Evolutionary conservation across 2,113 vertebrate genomes (phyloP).

Genomic region (Todiramphus chloris): DNA sequence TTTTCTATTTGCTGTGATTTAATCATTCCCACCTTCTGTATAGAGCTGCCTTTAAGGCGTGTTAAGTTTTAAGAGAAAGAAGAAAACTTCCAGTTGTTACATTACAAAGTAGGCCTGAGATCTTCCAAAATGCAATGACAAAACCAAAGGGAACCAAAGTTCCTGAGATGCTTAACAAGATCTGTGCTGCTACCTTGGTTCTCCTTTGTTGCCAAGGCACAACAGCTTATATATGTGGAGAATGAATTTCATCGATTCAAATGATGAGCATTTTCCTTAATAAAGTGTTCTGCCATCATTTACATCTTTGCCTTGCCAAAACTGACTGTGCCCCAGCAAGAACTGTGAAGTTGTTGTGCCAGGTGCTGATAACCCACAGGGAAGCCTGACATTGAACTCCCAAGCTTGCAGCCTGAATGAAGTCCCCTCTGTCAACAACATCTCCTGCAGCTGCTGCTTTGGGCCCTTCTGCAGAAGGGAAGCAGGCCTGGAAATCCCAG

Average conservation of each 20-base stretch:
- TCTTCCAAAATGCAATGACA: background rate
- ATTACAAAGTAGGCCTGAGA: background rate
- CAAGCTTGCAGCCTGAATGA: background rate
- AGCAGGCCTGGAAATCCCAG: background rate
- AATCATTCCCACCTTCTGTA: background rate
- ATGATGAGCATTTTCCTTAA: background rate
- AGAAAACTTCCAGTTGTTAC: background rate
- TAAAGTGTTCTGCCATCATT: background rate
- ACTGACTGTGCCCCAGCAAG: background rate
- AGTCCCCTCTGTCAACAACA: background rate
- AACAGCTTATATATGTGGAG: fast-evolving
- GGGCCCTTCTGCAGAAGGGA: background rate
- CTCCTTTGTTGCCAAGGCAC: background rate
- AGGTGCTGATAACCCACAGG: background rate
- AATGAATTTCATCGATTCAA: background rate
- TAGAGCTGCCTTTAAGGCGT: background rate
- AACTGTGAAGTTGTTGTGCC: background rate
- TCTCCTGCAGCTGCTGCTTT: background rate
- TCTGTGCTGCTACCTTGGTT: background rate
- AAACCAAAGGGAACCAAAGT: background rate
- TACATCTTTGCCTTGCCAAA: background rate
- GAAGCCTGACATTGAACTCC: background rate
- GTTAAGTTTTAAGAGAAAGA: background rate
- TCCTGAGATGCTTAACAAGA: background rate
- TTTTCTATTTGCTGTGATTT: background rate